phyloP scores from a whole-genome alignment of 2,113 vertebrate species.

The Ictalurus furcatus region DNA sequence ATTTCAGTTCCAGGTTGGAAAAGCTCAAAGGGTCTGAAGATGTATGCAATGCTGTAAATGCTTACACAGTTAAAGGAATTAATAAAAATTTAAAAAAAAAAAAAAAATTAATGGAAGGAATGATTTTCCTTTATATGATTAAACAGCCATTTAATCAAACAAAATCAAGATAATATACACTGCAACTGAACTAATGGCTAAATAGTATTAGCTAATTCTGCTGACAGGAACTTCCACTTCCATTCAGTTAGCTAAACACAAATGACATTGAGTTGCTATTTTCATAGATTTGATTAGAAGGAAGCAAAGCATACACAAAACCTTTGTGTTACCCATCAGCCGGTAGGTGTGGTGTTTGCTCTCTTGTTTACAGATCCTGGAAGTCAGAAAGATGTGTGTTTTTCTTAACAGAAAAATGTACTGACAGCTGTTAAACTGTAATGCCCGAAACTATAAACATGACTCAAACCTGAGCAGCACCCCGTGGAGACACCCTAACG shows the following conservation, averaged over 20 bases:
- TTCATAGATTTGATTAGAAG: slow-evolving; percentile 4
- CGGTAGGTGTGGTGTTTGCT: background rate
- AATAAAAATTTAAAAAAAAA: background rate
- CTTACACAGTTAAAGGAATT: background rate
- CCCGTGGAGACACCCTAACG: background rate
- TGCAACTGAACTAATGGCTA: background rate
- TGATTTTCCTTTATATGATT: background rate
- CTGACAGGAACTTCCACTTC: background rate
- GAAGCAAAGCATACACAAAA: background rate
- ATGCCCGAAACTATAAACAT: background rate
- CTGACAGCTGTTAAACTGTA: background rate
- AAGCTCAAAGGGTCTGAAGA: background rate
- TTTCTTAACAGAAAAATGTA: background rate
- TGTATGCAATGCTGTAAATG: background rate
- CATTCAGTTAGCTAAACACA: background rate
- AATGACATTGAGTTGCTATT: background rate
- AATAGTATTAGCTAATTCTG: background rate
- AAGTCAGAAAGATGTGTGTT: background rate
- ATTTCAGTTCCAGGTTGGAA: background rate
- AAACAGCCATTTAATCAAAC: background rate
- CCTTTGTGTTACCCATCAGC: background rate
- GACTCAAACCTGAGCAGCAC: background rate
- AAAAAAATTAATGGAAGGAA: background rate
- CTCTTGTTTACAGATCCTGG: background rate
- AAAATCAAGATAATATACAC: background rate